phyloP scores from a whole-genome alignment of 1,140 invertebrate species.

The Teleogryllus occipitalis region DNA sequence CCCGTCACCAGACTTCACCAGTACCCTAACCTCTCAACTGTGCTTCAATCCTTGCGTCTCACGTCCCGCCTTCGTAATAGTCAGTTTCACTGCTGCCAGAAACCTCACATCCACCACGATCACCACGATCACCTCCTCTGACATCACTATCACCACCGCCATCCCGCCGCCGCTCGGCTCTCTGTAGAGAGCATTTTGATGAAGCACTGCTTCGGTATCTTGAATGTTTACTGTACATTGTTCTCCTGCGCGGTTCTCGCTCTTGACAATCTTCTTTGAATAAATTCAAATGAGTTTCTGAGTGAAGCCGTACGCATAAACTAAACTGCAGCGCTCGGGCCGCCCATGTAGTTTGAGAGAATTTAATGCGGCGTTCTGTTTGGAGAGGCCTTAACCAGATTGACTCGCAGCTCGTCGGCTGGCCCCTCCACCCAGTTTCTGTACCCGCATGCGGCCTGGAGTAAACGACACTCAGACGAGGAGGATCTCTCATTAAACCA shows the following conservation, averaged over 20 bases:
- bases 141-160: too few relatives aligned
- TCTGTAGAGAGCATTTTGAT: too few relatives aligned
- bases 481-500: background rate
- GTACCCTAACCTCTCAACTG: too few relatives aligned
- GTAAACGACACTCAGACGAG: background rate
- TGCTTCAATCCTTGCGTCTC: too few relatives aligned
- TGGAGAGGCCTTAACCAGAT: background rate
- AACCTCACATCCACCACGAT: too few relatives aligned
- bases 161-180: too few relatives aligned
- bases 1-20: too few relatives aligned
- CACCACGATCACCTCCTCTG: too few relatives aligned
- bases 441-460: background rate
- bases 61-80: too few relatives aligned
- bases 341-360: background rate
- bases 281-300: background rate
- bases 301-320: background rate
- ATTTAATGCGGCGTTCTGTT: slow-evolving; percentile 1
- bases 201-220: too few relatives aligned
- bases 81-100: too few relatives aligned
- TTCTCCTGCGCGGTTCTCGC: background rate
- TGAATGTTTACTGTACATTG: background rate
- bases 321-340: background rate
- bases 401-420: background rate
- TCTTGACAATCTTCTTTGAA: background rate
- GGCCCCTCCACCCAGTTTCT: background rate